Percentiles rank a stretch among this genome's conserved stretches.
Conservation (phyloP, 2,797 vertebrate species). For the Spheniscus humboldti region DNA sequence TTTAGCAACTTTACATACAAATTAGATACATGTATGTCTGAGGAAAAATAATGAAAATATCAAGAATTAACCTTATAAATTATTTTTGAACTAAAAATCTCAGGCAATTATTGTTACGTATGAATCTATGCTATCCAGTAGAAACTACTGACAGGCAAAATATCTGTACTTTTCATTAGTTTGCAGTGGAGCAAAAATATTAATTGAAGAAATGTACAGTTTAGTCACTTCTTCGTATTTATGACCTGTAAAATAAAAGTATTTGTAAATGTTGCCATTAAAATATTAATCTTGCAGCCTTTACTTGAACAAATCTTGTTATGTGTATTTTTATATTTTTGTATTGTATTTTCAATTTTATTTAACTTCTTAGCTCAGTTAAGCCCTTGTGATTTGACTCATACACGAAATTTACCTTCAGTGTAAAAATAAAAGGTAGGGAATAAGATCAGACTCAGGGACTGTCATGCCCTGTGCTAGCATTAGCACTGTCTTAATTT, state of each 20-base stretch:
- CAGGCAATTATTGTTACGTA: not conserved
- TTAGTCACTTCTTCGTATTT: not conserved
- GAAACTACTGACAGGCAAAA: not conserved
- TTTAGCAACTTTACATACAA: constrained; percentile 22
- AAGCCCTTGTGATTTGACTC: not conserved
- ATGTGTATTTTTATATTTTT: not conserved
- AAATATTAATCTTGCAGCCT: not conserved
- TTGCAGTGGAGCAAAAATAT: not conserved
- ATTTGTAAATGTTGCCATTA: not conserved
- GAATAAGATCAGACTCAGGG: not conserved
- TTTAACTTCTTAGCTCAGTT: not conserved
- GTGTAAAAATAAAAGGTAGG: not conserved
- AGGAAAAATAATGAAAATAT: not conserved
- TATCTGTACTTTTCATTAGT: not conserved
- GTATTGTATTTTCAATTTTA: not conserved
- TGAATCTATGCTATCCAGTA: not conserved
- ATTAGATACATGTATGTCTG: not conserved
- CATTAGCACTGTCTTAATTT: not conserved
- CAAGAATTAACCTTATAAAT: not conserved
- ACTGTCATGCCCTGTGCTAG: not conserved
- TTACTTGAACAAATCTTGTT: not conserved
- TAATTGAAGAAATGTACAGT: not conserved
- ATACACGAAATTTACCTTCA: not conserved
- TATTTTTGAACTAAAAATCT: not conserved
- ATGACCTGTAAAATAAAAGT: not conserved